Evolutionary conservation across 2,113 vertebrate genomes (phyloP).

Genomic region (Lampris incognitus): DNA sequence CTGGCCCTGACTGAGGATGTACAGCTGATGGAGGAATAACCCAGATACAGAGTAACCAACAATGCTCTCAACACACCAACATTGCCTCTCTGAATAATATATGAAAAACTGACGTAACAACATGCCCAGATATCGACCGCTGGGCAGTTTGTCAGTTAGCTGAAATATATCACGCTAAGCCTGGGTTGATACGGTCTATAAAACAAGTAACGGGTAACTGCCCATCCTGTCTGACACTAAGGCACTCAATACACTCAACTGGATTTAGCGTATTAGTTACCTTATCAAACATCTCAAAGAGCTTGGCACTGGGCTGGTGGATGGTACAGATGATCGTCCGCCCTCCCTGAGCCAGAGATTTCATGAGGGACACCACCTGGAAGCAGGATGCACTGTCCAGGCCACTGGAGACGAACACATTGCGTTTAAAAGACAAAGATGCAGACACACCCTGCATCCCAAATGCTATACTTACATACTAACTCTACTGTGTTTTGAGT

Average conservation of each 20-base stretch:
- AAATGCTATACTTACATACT: too few species aligned
- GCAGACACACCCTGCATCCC: neutral
- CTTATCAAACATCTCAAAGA: constrained; percentile 99
- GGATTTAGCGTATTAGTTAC: constrained; percentile 68
- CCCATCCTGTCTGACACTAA: constrained; percentile 17
- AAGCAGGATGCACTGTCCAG: constrained; percentile 97
- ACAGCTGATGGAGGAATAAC: constrained; percentile 84
- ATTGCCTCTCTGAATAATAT: constrained; percentile 40
- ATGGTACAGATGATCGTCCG: constrained; percentile 99
- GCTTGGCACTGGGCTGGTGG: constrained; percentile 98
- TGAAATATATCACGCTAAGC: constrained; percentile 43
- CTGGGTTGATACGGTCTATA: constrained; percentile 2
- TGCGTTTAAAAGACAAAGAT: neutral
- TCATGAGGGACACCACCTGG: constrained; percentile 97
- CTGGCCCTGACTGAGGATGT: constrained; percentile 98
- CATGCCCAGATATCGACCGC: constrained; percentile 27
- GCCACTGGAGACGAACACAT: constrained; percentile 81
- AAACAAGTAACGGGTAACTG: constrained; percentile 42
- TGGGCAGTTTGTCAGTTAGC: constrained; percentile 24
- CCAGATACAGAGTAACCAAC: constrained; percentile 48
- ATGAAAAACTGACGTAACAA: constrained; percentile 54
- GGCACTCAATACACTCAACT: constrained; percentile 16
- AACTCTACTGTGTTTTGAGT: too few species aligned
- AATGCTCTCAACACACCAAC: constrained; percentile 36
- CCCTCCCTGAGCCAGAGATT: constrained; percentile 94